Percentiles rank a stretch among this genome's conserved stretches.
phyloP scores from a whole-genome alignment of 2,113 vertebrate genomes.

The Vidua macroura region DNA sequence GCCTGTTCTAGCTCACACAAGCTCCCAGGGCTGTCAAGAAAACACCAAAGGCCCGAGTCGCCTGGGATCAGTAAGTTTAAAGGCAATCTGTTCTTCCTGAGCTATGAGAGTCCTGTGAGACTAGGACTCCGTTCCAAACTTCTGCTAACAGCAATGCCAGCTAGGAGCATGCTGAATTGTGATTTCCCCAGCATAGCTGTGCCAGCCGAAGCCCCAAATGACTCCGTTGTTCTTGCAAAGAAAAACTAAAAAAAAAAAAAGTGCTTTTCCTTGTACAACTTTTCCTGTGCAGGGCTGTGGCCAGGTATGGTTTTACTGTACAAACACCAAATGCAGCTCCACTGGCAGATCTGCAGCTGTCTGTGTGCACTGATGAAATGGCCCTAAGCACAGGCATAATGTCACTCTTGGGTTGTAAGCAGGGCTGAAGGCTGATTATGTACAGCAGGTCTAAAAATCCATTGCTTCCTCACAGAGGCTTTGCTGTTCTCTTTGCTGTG shows the following conservation, averaged over 20 bases:
- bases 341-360: neutral
- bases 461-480: neutral
- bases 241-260: neutral
- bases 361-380: neutral
- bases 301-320: neutral
- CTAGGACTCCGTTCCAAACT: slow-evolving; percentile 29
- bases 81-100: slow-evolving; percentile 62
- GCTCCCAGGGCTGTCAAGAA: slow-evolving; percentile 52
- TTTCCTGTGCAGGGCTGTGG: neutral
- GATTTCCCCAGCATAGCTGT: slow-evolving; percentile 36
- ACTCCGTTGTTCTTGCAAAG: neutral
- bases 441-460: neutral
- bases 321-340: neutral
- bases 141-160: slow-evolving; percentile 46
- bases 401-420: neutral
- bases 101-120: slow-evolving; percentile 46
- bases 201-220: slow-evolving; percentile 21
- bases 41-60: slow-evolving; percentile 25
- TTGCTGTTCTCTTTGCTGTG: neutral
- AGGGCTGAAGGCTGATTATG: neutral
- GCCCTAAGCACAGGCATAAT: neutral
- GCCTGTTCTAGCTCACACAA: slow-evolving; percentile 12
- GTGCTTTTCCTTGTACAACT: neutral
- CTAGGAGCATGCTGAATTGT: slow-evolving; percentile 29
- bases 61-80: slow-evolving; percentile 55